A percentile compares a stretch with the other conserved stretches of the same genome.
These are phyloP conservation scores for Drosophila bipectinata DNA, from an alignment of 1,140 invertebrate species.

Conservation along the genomic window DNA sequence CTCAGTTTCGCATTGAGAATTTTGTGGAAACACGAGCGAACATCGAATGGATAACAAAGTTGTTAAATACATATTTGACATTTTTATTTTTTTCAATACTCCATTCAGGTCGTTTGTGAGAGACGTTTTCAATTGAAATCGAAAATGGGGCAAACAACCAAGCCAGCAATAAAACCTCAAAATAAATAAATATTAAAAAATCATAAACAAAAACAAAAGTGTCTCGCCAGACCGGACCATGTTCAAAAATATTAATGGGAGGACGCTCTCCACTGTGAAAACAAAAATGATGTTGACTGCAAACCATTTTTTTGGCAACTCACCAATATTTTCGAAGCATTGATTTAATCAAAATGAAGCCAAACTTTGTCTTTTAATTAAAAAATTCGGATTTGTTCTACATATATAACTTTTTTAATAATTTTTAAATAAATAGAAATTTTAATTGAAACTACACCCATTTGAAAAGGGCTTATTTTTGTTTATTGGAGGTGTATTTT, in stretches of 20 bases:
- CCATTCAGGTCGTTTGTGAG: constrained; percentile 22
- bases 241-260: background rate
- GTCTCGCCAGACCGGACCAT: background rate
- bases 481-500: background rate
- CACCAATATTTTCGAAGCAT: background rate
- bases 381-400: too few relatives aligned
- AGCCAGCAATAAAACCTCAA: constrained; percentile 15
- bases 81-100: constrained; percentile 21
- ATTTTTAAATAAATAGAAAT: too few relatives aligned
- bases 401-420: too few relatives aligned
- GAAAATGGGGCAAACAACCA: constrained; percentile 25
- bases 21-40: constrained; percentile 5
- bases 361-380: background rate
- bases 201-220: constrained; percentile 4
- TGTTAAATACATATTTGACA: constrained; percentile 41
- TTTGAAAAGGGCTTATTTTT: background rate
- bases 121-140: constrained; percentile 21
- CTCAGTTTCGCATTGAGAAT: constrained; percentile 17
- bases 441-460: background rate
- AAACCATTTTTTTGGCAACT: background rate
- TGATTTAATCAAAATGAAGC: background rate
- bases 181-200: constrained; percentile 11
- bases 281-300: background rate
- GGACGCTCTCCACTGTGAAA: background rate
- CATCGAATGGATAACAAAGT: constrained; percentile 23